These are phyloP conservation scores for Dioctria rufipes DNA, from an alignment of 2,888 invertebrate genomes.

Conservation along the genomic window DNA sequence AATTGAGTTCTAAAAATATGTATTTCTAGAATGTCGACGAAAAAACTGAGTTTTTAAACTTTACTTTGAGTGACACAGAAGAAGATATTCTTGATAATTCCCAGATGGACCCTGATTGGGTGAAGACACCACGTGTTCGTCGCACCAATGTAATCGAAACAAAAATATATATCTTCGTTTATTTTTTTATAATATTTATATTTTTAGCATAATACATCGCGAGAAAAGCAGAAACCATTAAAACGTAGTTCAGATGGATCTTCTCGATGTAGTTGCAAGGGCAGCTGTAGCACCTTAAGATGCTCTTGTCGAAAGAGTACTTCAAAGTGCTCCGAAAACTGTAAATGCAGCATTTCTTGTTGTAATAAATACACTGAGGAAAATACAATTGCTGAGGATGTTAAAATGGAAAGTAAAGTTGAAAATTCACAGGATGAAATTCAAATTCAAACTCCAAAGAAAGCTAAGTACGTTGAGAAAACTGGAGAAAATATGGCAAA, in stretches of 20 bases:
- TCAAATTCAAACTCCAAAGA: constrained; percentile 37
- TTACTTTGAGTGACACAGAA: background rate
- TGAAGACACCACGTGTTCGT: constrained; percentile 73
- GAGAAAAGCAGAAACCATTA: constrained; percentile 53
- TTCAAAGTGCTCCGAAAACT: constrained; percentile 72
- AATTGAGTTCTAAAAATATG: too few relatives aligned
- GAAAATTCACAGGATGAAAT: constrained; percentile 22
- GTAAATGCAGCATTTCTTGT: constrained; percentile 59
- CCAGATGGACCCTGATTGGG: constrained; percentile 79
- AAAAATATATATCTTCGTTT: background rate
- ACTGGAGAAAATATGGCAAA: constrained; percentile 21
- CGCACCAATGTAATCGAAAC: background rate
- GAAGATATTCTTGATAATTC: constrained; percentile 68
- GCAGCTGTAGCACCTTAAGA: constrained; percentile 73
- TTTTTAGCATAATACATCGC: constrained; percentile 10
- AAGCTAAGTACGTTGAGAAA: constrained; percentile 32
- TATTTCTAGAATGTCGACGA: background rate
- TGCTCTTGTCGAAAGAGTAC: constrained; percentile 76
- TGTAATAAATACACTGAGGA: background rate
- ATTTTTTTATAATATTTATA: constrained; percentile 52
- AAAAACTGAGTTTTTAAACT: background rate
- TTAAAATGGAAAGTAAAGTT: constrained; percentile 7
- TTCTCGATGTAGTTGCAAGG: constrained; percentile 76
- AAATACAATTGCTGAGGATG: constrained; percentile 39
- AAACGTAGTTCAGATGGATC: constrained; percentile 76